Base-by-base conservation (phyloP, 1,140 invertebrate species). In the Diorhabda carinulata region DNA sequence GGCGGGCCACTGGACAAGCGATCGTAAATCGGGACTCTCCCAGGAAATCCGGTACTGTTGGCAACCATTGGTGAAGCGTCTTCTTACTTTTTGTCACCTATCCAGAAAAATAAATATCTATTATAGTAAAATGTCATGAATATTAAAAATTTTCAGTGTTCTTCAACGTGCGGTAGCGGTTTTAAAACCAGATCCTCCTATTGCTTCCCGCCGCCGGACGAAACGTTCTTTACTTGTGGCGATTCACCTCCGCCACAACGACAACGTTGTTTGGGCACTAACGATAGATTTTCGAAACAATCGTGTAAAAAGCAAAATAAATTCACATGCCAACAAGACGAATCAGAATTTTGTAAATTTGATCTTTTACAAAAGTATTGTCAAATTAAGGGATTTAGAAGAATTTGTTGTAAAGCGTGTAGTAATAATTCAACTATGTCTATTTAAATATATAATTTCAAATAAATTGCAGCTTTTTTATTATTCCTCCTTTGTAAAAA, bases 131-230 rank as follows among this genome's bases (percentile, higher is more conserved):
- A 56, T 56, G 52, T 61, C 8, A 42, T 6, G 59, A 25, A 25
- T 6, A 7, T 6, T 25, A 61, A 61, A 10, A 61, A 61, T 3
- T 63, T 82, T 3, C 77, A 95, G 92, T 95, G 93, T 82, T 93
- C 92, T 0, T 81, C 85, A 52, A 87, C 85, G 5, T 95, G 93
- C 82, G 92, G 92, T 0, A 82, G 83, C 64, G 93, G 93, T 0
- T 75, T 87, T 2, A 88, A 91, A 56, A 83, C 83, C 2, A 83
- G 91, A 7, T 83, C 84, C 5, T 86, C 92, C 1, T 81, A 82
- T 2, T 95, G 93, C 80, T 86, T 89, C 9, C 82, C 83, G 3
- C 63, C 81, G 4, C 74, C 83, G 60, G 82, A 80, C 25, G 78
- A 80, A 62, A 78, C 82, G 40, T 83, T 85, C 60, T 86, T 83